These are phyloP conservation scores for Aphelinus certus DNA, from an alignment of 1,140 invertebrate species.

Conservation along the genomic window DNA sequence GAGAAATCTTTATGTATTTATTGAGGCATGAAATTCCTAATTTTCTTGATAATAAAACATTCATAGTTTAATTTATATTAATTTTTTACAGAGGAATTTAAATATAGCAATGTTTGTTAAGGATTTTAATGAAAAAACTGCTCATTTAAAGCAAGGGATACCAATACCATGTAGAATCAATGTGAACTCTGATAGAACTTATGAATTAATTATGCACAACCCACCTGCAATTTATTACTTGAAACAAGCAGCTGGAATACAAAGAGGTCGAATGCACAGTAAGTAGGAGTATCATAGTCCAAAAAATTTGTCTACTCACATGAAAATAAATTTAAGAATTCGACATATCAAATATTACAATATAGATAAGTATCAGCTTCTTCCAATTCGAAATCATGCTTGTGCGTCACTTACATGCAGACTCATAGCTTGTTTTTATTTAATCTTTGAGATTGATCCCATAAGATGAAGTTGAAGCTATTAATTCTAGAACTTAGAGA, in stretches of 20 bases:
- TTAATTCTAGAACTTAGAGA: no score
- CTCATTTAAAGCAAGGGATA: conserved; percentile 91
- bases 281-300: conserved; percentile 44
- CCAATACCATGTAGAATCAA: conserved; percentile 85
- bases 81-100: conserved; percentile 79
- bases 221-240: conserved; percentile 90
- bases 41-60: not conserved
- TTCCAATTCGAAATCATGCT: no score
- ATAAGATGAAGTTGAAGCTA: no score
- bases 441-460: no score
- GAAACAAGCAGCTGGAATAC: conserved; percentile 93
- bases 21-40: not conserved
- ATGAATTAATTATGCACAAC: conserved; percentile 82
- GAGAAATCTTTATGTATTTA: not conserved
- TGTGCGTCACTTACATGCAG: no score
- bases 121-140: conserved; percentile 96
- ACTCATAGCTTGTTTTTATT: no score
- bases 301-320: no score
- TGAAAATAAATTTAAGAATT: no score
- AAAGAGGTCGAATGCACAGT: conserved; percentile 84
- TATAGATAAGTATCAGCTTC: no score
- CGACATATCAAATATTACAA: no score
- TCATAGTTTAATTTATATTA: not conserved
- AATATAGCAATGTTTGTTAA: conserved; percentile 98
- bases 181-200: conserved; percentile 89